These are phyloP conservation scores for Ditula angustiorana DNA, from an alignment of 2,888 invertebrate species.

Conservation along the genomic window DNA sequence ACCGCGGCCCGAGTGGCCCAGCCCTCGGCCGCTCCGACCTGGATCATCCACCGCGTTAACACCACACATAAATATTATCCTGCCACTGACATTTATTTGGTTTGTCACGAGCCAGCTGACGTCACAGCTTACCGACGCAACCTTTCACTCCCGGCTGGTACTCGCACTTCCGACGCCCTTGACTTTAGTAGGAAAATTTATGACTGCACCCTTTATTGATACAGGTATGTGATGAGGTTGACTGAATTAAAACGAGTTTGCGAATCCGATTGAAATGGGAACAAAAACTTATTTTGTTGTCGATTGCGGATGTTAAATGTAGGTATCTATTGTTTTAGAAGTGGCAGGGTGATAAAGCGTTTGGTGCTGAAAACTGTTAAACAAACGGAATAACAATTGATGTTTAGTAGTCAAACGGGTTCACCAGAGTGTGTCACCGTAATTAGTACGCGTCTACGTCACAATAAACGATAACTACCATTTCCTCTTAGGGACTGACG, in stretches of 20 bases:
- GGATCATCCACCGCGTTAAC: slow-evolving; percentile 64
- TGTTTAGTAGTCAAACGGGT: not conserved
- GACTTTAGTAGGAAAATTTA: slow-evolving; percentile 23
- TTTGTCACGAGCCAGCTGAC: slow-evolving; percentile 42
- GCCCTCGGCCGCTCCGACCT: slow-evolving; percentile 75
- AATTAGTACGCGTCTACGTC: slow-evolving; percentile 28
- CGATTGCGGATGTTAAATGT: slow-evolving; percentile 3
- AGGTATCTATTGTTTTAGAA: slow-evolving; percentile 9
- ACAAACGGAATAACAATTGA: not conserved
- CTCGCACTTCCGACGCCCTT: slow-evolving; percentile 33
- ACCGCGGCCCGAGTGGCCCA: slow-evolving; percentile 46
- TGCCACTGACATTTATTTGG: slow-evolving; percentile 42
- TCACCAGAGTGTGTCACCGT: slow-evolving; percentile 22
- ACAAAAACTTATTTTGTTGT: not conserved
- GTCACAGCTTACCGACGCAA: slow-evolving; percentile 46
- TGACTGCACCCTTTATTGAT: slow-evolving; percentile 12
- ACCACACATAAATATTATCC: slow-evolving; percentile 33
- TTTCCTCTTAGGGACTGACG: slow-evolving; percentile 23
- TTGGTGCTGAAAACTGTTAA: not conserved
- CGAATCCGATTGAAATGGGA: not conserved
- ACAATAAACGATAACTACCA: slow-evolving; percentile 32
- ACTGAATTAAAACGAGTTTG: not conserved
- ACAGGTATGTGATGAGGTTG: not conserved
- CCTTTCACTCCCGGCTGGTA: slow-evolving; percentile 45
- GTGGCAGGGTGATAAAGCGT: slow-evolving; percentile 5